Evolutionary conservation across 2,113 vertebrate genomes (phyloP).

Genomic region (Excalfactoria chinensis): DNA sequence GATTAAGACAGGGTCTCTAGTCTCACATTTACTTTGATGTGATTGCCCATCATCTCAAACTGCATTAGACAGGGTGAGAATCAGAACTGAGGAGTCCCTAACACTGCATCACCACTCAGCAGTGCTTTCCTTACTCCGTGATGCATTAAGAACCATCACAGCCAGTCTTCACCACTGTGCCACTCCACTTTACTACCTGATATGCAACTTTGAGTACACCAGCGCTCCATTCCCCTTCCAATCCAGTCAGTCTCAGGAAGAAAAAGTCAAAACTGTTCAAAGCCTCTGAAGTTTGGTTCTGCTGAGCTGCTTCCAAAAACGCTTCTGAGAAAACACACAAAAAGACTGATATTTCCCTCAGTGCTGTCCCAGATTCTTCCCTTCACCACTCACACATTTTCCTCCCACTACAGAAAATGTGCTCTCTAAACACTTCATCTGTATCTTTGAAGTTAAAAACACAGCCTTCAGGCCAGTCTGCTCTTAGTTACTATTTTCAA

Average conservation of each 20-base stretch:
- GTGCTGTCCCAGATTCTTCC: background rate
- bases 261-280: background rate
- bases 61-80: background rate
- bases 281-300: background rate
- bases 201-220: background rate
- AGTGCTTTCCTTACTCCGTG: background rate
- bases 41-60: background rate
- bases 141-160: background rate
- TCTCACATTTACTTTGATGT: background rate
- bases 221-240: background rate
- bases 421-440: conserved; percentile 21
- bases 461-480: conserved; percentile 13
- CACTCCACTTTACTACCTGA: background rate
- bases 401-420: background rate
- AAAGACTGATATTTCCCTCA: background rate
- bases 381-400: background rate
- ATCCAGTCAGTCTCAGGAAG: background rate
- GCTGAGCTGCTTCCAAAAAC: conserved; percentile 10
- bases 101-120: rapidly evolving
- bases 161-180: background rate
- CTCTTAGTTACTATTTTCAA: background rate
- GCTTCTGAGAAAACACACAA: background rate
- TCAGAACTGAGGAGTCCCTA: background rate
- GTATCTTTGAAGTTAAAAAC: conserved; percentile 22
- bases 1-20: background rate